A percentile compares a stretch with the other conserved stretches of the same genome.
Evolutionary conservation across 1,140 invertebrate genomes (phyloP).

Genomic region (Eriocheir sinensis): DNA sequence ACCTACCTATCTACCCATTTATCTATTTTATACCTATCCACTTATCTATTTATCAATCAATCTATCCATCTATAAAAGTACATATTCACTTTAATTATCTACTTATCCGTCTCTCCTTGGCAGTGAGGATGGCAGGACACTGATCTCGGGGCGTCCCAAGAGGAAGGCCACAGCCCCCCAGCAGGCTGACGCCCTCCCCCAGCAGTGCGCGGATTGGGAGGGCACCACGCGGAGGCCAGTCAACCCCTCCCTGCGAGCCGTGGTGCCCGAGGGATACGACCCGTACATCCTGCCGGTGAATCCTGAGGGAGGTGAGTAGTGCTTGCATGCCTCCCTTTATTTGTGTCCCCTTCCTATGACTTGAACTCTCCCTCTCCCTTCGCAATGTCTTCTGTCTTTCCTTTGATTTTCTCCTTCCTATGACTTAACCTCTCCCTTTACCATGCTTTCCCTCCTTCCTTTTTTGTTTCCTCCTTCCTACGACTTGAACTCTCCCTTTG

Average conservation of each 20-base stretch:
- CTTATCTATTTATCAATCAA: background rate
- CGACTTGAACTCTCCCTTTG: too few species aligned
- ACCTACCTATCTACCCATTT: background rate
- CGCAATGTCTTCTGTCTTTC: too few species aligned
- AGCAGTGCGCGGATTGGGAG: background rate
- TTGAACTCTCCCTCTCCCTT: too few species aligned
- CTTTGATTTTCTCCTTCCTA: too few species aligned
- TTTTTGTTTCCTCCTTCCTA: too few species aligned
- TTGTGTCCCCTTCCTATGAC: background rate
- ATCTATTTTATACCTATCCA: slow-evolving; percentile 43
- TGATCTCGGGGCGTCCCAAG: background rate
- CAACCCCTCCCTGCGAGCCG: background rate
- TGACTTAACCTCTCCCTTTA: too few species aligned
- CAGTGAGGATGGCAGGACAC: background rate
- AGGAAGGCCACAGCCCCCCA: background rate
- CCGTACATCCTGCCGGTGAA: slow-evolving; percentile 2
- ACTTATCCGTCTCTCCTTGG: background rate
- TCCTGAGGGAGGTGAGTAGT: slow-evolving; percentile 25
- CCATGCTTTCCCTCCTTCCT: too few species aligned
- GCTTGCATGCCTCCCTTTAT: background rate
- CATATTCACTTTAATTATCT: background rate
- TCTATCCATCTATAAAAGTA: background rate
- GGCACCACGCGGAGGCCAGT: background rate
- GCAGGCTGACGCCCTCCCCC: background rate
- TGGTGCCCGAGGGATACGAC: slow-evolving; percentile 48